phyloP scores from a whole-genome alignment of 1,140 invertebrate species.

The Mya arenaria region DNA sequence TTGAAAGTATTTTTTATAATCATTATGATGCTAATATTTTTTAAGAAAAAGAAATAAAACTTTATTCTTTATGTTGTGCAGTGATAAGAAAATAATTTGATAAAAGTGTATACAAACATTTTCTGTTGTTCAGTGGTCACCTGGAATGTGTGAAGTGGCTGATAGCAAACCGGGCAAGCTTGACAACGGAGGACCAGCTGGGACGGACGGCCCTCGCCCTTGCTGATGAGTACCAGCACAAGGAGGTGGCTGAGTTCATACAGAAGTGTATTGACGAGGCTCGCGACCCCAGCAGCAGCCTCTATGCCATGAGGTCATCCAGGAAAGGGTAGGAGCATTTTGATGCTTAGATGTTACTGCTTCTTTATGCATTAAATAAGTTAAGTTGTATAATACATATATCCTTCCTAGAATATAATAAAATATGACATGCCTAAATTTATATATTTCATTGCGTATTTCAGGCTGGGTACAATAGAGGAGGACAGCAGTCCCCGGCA shows the following conservation, averaged over 20 bases:
- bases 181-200: slow-evolving; percentile 73
- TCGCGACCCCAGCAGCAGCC: slow-evolving; percentile 68
- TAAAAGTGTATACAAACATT: not conserved
- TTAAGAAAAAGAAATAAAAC: too few relatives aligned
- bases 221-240: slow-evolving; percentile 75
- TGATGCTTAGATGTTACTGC: not conserved
- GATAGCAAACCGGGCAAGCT: slow-evolving; percentile 74
- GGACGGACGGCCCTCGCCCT: slow-evolving; percentile 75
- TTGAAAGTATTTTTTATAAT: too few relatives aligned
- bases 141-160: slow-evolving; percentile 79
- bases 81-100: too few relatives aligned
- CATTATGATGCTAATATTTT: too few relatives aligned
- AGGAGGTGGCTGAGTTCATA: slow-evolving; percentile 73
- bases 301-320: slow-evolving; percentile 64
- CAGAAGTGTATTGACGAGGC: slow-evolving; percentile 69
- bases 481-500: slow-evolving; percentile 10
- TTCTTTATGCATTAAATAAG: not conserved
- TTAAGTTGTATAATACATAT: not conserved
- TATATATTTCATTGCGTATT: not conserved
- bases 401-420: not conserved
- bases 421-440: not conserved
- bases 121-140: slow-evolving; percentile 72
- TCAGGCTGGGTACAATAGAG: slow-evolving; percentile 47
- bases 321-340: slow-evolving; percentile 40
- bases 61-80: too few relatives aligned